Evolutionary conservation across 2,797 vertebrate species (phyloP).

Genomic region (Micrastur ruficollis): DNA sequence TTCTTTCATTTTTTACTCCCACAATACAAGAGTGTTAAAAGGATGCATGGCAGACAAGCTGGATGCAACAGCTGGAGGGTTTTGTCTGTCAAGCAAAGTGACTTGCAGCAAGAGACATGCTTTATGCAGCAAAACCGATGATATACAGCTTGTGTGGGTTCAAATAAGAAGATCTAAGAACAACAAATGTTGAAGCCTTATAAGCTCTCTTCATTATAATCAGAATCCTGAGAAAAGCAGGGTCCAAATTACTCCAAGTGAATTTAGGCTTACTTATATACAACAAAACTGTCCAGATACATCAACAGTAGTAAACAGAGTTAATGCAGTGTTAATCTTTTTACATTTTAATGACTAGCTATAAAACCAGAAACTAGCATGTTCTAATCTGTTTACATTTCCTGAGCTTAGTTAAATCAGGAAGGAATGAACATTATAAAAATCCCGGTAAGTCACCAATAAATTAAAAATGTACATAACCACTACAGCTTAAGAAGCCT

Average conservation of each 20-base stretch:
- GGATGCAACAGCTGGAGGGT: constrained; percentile 58
- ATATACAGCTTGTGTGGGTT: not conserved
- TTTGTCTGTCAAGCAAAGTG: constrained; percentile 46
- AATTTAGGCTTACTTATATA: constrained; percentile 12
- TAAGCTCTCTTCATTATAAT: constrained; percentile 28
- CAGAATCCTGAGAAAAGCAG: constrained; percentile 41
- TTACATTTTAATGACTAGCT: constrained; percentile 58
- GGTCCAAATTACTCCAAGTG: constrained; percentile 43
- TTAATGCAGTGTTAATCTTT: constrained; percentile 58
- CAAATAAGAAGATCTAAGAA: constrained; percentile 16
- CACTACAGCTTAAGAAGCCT: not conserved
- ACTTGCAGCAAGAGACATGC: constrained; percentile 34
- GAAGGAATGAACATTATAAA: constrained; percentile 57
- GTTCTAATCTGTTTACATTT: constrained; percentile 66
- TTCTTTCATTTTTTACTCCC: constrained; percentile 20
- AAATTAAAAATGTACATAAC: constrained; percentile 43
- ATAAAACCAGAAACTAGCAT: constrained; percentile 59
- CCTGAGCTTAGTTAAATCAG: constrained; percentile 67
- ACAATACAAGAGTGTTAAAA: constrained; percentile 24
- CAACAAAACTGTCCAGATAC: constrained; percentile 41
- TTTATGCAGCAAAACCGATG: not conserved
- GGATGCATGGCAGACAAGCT: constrained; percentile 39
- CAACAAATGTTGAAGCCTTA: constrained; percentile 14
- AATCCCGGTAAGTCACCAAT: constrained; percentile 30
- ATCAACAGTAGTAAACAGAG: constrained; percentile 46